Base-by-base conservation (phyloP, 1,140 invertebrate genomes). In the Aplysia californica region DNA sequence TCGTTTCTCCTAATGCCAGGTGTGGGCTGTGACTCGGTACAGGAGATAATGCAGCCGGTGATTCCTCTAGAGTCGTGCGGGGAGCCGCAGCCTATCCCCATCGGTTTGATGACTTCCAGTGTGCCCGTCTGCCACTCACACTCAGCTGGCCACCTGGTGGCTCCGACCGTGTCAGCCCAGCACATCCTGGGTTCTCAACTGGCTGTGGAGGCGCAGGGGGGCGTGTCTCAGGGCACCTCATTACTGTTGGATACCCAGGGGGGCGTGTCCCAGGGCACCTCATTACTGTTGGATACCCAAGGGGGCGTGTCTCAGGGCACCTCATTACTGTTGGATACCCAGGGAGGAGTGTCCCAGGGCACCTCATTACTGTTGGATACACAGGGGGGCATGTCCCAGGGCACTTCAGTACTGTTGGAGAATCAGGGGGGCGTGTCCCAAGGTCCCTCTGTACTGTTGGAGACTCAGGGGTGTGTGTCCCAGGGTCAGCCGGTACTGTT, bases 21-120 rank as follows among this genome's bases (percentile, higher is more conserved):
- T 35, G 26, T 70, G 3, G 33, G 44, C 29, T 21, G 44, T n/a
- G 31, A 55, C 21, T 31, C 58, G 29, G 26, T 73, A 38, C 70
- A 73, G n/a, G 70, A 73, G 38, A n/a, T 73, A 26, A 59, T 73
- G 4, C 23, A 61, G n/a, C 70, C 70, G 38, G 70, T 73, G 44
- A 73, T 73, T 38, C 56, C 70, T 31, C 26, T 73, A 39, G 70
- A 61, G 36, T 6, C 70, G 1, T 73, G 55, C 29, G 1, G 23
- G 15, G 50, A 71, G n/a, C 70, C 39, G 5, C 26, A 56, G 50
- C 36, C 5, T 26, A 15, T 70, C 26, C 31, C 20, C n/a, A 44
- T 36, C 38, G 38, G 20, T n/a, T 41, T 3, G 39, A 36, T 36
- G 66, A 56, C 36, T 29, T 31, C 31, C 26, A 56, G 44, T 35